Base-by-base conservation (phyloP, 2,888 invertebrate species). In the Taenaris catops region DNA sequence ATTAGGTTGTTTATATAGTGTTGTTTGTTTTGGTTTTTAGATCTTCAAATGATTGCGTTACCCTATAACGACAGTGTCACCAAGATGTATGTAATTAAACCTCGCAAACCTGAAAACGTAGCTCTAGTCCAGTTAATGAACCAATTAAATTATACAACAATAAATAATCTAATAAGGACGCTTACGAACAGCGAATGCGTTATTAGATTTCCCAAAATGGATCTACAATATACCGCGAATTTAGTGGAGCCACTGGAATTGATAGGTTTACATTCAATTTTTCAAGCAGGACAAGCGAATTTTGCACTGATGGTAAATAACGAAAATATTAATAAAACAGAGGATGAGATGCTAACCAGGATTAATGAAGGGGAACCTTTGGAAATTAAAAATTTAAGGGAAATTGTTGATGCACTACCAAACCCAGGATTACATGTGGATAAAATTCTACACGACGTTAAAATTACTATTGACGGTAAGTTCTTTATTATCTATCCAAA, bases 121-220 rank as follows among this genome's bases (percentile, higher is more conserved):
- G 86, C 67, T 14, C 57, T 92, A 20, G 56, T 71, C 3, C 63
- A 79, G 1, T 56, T 92, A 3, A 74, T 91, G 59, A 62, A 63
- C 0, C 58, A 60, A 1, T 51, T 92, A 8, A 83, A 86, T 20
- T 71, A 84, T 11, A 59, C 69, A 0, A 75, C 76, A 32, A 69
- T 92, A 12, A 78, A 90, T 9, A 46, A 57, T 0, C 48, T 91
- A 17, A 89, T 90, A 7, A 60, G 55, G 6, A 72, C 71, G 31
- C 86, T 89, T 57, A 61, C 52, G 1, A 69, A 67, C 12, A 74
- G 73, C 3, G 74, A 87, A 3, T 84, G 90, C 11, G 72, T 92
- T 1, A 62, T 92, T 0, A 76, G 90, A 16, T 83, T 92, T 17
- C 95, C 95, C 0, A 93, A 92, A 63, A 92, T 95, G 91, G 90